Percentiles rank a stretch among this genome's conserved stretches.
These are phyloP conservation scores for Gastrophysa polygoni DNA, from an alignment of 2,888 invertebrate species.

Conservation along the genomic window DNA sequence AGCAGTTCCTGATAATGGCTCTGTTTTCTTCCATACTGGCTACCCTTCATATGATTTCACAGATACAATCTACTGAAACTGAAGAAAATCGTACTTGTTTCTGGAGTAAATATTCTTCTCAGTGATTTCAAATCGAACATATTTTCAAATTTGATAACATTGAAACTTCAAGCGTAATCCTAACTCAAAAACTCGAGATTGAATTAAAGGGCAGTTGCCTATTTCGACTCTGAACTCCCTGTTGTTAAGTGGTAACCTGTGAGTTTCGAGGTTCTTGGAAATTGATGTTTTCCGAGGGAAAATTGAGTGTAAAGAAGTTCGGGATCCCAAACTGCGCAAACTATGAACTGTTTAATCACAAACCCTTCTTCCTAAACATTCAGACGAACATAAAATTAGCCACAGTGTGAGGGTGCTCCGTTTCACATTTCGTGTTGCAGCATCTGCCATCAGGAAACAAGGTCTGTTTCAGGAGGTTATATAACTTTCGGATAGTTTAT, in stretches of 20 bases:
- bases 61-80: too few relatives aligned
- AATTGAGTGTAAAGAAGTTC: slow-evolving; percentile 23
- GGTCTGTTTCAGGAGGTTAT: too few relatives aligned
- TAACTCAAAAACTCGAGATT: background rate
- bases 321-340: background rate
- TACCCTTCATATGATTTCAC: too few relatives aligned
- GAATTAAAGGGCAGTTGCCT: background rate
- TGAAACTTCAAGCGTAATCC: background rate
- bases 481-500: too few relatives aligned
- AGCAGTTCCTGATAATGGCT: too few relatives aligned
- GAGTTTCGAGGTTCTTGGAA: background rate
- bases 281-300: slow-evolving; percentile 19
- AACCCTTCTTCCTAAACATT: background rate
- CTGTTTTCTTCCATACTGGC: too few relatives aligned
- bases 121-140: too few relatives aligned
- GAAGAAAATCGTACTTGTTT: too few relatives aligned
- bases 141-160: background rate
- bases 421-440: too few relatives aligned
- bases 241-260: background rate
- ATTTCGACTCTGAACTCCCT: background rate
- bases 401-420: background rate
- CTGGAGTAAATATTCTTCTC: too few relatives aligned
- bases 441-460: too few relatives aligned
- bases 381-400: background rate
- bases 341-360: background rate